Percentiles rank a stretch among this genome's conserved stretches.
Conservation (phyloP, 64 coral and sea anemone genomes). For the Montipora efflorescens region DNA sequence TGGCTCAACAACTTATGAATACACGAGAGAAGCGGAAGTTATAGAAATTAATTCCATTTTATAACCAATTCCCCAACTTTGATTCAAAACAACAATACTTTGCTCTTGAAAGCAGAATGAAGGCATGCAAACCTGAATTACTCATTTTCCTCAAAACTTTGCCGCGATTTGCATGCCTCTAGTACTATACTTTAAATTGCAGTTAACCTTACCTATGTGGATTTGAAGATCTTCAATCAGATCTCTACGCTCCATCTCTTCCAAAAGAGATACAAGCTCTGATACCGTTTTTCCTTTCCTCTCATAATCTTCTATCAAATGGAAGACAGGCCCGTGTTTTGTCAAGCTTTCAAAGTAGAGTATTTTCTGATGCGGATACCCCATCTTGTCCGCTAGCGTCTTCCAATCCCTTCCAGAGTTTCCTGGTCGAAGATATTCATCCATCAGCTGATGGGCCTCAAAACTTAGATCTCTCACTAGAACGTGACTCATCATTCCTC, state of each 20-base stretch:
- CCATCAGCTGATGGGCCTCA: conserved; percentile 52
- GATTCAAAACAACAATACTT: too few species aligned
- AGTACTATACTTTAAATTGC: too few species aligned
- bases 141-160: too few species aligned
- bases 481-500: conserved; percentile 36
- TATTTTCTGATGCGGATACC: conserved; percentile 54
- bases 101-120: too few species aligned
- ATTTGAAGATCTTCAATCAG: conserved; percentile 63
- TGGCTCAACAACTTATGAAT: too few species aligned
- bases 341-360: conserved; percentile 20
- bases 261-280: conserved; percentile 50
- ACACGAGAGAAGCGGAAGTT: too few species aligned
- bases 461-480: conserved; percentile 75
- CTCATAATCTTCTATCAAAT: conserved; percentile 50
- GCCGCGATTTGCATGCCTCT: too few species aligned
- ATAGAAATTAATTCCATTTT: too few species aligned
- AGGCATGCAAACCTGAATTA: too few species aligned
- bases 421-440: conserved; percentile 50
- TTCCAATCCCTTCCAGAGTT: conserved; percentile 60
- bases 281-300: conserved; percentile 46
- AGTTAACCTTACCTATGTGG: conserved; percentile 58
- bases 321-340: conserved; percentile 49
- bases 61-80: too few species aligned
- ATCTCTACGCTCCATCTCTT: conserved; percentile 71
- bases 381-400: conserved; percentile 70